Base-by-base conservation (phyloP, 2,888 invertebrate species). In the Theodoxus fluviatilis region DNA sequence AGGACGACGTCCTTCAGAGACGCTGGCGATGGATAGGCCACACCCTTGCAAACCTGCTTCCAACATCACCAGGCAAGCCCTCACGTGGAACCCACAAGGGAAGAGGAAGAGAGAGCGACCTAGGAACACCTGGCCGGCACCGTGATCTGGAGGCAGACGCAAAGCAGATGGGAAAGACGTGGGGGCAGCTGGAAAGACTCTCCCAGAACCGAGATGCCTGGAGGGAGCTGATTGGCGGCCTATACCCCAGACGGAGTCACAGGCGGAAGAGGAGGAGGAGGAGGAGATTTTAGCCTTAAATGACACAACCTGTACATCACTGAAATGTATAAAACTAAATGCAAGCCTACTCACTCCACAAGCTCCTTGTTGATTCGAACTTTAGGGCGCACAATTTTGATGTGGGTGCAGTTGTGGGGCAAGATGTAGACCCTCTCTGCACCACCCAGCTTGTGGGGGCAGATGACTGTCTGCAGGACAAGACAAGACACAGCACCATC, bases 401-500 rank as follows among this genome's bases (percentile, higher is more conserved):
- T 74, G 73, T 86, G 86, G 12, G 84, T 83, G 67, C 80, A 80
- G 71, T 81, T 79, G 59, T 79, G 78, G 12, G 86, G 85, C 22
- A 86, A 66, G 0, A 78, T 74, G 49, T 85, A 81, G 2, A 85
- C 78, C 61, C 79, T 82, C n/a, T 85, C 84, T 67, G 76, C 71
- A 3, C 81, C 79, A n/a, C 82, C 78, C 12, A 85, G 73, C 74
- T 85, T 85, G 78, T 86, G 86, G 3, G 86, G 85, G 71, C 86
- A 86, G 7, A 85, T 77, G 7, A 85, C 82, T 37, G 86, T 85
- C 86, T 86, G 79, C 35, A 75, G 78, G 59, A 66, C 9, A 40
- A 43, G 12, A 18, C 15, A n/a, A 68, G n/a, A 71, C 57, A 43
- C 38, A 64, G 31, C 28, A 57, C n/a, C 4, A 55, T n/a, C n/a